A percentile compares a stretch with the other conserved stretches of the same genome.
Conservation (phyloP, 1,140 invertebrate species). For the Leptinotarsa lineolata region DNA sequence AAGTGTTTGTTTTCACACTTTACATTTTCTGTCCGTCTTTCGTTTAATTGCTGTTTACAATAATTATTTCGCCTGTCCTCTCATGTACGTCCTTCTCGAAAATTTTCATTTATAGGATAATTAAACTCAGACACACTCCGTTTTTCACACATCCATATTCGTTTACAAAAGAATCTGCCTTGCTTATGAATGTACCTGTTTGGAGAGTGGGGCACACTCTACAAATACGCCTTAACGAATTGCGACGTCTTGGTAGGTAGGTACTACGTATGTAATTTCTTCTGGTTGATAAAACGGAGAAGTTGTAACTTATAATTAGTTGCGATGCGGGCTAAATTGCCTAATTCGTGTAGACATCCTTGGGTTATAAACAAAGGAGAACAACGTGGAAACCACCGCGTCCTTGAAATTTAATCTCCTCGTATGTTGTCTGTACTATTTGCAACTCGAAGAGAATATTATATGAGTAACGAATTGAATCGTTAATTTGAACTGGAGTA, state of each 20-base stretch:
- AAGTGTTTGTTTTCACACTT: too few species aligned
- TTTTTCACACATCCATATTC: too few species aligned
- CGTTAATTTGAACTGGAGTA: slow-evolving; percentile 9
- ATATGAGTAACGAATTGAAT: slow-evolving; percentile 17
- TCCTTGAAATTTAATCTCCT: slow-evolving; percentile 34
- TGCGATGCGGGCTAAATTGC: slow-evolving; percentile 35
- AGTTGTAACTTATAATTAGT: slow-evolving; percentile 35
- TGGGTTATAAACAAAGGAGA: slow-evolving; percentile 33
- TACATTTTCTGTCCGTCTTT: too few species aligned
- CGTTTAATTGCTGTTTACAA: too few species aligned
- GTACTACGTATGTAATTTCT: slow-evolving; percentile 22
- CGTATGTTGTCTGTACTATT: slow-evolving; percentile 30
- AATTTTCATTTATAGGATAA: too few species aligned
- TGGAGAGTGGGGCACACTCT: too few species aligned
- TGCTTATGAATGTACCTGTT: too few species aligned
- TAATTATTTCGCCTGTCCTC: too few species aligned
- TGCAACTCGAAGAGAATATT: slow-evolving; percentile 12
- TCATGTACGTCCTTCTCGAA: too few species aligned
- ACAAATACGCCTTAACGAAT: too few species aligned
- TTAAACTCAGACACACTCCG: too few species aligned
- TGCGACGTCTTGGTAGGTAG: background rate
- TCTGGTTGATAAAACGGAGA: slow-evolving; percentile 21
- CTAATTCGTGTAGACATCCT: slow-evolving; percentile 32
- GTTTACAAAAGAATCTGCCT: too few species aligned
- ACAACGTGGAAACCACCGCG: slow-evolving; percentile 20